Percentiles rank a stretch among this genome's conserved stretches.
Evolutionary conservation across 1,140 invertebrate genomes (phyloP).

Genomic region (Procambarus clarkii): DNA sequence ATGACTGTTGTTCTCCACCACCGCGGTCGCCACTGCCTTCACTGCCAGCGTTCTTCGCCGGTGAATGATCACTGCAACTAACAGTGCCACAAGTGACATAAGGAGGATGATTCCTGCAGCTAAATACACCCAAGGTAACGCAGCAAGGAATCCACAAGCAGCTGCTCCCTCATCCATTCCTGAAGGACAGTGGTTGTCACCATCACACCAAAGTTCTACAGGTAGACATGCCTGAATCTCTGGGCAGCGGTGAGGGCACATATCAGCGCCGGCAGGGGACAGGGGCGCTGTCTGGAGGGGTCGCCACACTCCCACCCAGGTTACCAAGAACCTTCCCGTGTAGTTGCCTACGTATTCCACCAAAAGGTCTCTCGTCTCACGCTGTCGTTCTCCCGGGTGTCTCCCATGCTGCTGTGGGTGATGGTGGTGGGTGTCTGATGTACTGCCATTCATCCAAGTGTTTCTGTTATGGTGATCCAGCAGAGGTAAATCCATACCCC

Average conservation of each 20-base stretch:
- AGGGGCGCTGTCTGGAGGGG: constrained; percentile 69
- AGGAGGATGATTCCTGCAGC: constrained; percentile 59
- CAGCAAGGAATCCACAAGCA: constrained; percentile 69
- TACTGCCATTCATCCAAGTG: not conserved
- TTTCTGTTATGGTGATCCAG: not conserved
- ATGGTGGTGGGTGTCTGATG: not conserved
- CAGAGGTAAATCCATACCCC: not conserved
- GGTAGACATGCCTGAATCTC: constrained; percentile 78
- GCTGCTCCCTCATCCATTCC: constrained; percentile 69
- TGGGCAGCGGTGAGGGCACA: constrained; percentile 73
- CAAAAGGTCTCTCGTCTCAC: constrained; percentile 65
- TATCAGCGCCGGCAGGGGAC: constrained; percentile 66
- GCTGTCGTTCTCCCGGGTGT: constrained; percentile 40
- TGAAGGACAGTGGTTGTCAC: constrained; percentile 75
- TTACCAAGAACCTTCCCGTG: constrained; percentile 40
- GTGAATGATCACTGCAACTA: constrained; percentile 68
- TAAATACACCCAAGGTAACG: constrained; percentile 70
- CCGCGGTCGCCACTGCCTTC: constrained; percentile 59
- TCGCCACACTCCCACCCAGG: constrained; percentile 71
- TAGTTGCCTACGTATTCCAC: constrained; percentile 65
- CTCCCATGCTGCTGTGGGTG: constrained; percentile 1
- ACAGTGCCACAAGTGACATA: constrained; percentile 59
- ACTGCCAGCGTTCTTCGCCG: constrained; percentile 53
- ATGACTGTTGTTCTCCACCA: constrained; percentile 69
- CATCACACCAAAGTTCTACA: constrained; percentile 79